phyloP scores from a whole-genome alignment of 2,888 invertebrate genomes.

The Lampropteryx suffumata region DNA sequence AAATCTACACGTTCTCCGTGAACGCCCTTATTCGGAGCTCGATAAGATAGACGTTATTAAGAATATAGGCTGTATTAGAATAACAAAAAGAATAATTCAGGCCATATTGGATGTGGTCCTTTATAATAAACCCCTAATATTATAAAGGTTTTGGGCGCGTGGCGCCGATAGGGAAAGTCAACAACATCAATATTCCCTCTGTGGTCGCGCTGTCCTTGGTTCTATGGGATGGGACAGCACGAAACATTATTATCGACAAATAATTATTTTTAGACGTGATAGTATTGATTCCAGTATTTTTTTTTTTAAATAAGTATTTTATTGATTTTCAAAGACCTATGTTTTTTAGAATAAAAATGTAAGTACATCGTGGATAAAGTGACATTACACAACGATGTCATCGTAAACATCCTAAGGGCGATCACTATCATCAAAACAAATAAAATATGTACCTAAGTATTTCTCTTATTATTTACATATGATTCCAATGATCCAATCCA shows the following conservation, averaged over 20 bases:
- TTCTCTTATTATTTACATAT: too few relatives aligned
- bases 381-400: too few relatives aligned
- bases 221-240: conserved; percentile 32
- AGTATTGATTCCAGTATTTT: not conserved
- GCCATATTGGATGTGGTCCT: conserved; percentile 25
- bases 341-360: too few relatives aligned
- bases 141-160: conserved; percentile 49
- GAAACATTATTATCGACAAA: conserved; percentile 8
- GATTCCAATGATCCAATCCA: too few relatives aligned
- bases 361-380: too few relatives aligned
- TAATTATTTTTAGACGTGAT: too few relatives aligned
- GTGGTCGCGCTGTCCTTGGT: conserved; percentile 33
- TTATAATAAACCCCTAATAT: conserved; percentile 47
- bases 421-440: too few relatives aligned
- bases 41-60: conserved; percentile 34
- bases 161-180: conserved; percentile 55
- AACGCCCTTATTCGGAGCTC: not conserved
- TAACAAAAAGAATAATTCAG: conserved; percentile 32
- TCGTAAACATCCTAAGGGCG: too few relatives aligned
- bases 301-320: too few relatives aligned
- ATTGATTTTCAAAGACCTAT: too few relatives aligned
- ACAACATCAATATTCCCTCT: conserved; percentile 64
- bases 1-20: too few relatives aligned
- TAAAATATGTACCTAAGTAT: too few relatives aligned
- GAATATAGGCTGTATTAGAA: conserved; percentile 26